Conservation (phyloP, 2,113 vertebrate species). For the Lepus europaeus region DNA sequence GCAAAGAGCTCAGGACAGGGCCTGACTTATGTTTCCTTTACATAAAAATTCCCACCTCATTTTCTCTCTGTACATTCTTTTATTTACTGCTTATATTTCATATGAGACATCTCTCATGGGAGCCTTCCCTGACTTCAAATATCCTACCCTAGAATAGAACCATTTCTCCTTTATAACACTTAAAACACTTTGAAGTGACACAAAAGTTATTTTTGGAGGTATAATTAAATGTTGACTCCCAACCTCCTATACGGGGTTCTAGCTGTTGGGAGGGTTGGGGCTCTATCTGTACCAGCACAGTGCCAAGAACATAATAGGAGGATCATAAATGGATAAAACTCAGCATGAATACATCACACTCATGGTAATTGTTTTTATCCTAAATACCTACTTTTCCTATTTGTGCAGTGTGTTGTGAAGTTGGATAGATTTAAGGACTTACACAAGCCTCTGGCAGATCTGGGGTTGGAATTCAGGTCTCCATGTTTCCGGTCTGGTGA, state of each 20-base stretch:
- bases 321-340: not conserved
- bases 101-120: not conserved
- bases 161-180: not conserved
- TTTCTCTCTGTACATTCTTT: slow-evolving; percentile 15
- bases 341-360: not conserved
- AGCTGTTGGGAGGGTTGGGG: not conserved
- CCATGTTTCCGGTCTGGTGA: not conserved
- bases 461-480: not conserved
- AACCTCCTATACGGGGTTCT: not conserved
- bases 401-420: not conserved
- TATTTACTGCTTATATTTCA: not conserved
- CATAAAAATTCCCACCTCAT: slow-evolving; percentile 32
- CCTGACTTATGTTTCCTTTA: not conserved
- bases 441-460: not conserved
- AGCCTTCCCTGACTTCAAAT: not conserved
- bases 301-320: not conserved
- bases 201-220: not conserved
- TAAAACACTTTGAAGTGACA: not conserved
- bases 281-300: not conserved
- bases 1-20: not conserved
- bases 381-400: not conserved
- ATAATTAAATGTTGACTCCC: not conserved
- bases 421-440: not conserved
- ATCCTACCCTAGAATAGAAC: not conserved
- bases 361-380: not conserved